Evolutionary conservation across 2,888 invertebrate genomes (phyloP), one percentile per base, ranked within the genome.

Genomic region (Hyles lineata): DNA sequence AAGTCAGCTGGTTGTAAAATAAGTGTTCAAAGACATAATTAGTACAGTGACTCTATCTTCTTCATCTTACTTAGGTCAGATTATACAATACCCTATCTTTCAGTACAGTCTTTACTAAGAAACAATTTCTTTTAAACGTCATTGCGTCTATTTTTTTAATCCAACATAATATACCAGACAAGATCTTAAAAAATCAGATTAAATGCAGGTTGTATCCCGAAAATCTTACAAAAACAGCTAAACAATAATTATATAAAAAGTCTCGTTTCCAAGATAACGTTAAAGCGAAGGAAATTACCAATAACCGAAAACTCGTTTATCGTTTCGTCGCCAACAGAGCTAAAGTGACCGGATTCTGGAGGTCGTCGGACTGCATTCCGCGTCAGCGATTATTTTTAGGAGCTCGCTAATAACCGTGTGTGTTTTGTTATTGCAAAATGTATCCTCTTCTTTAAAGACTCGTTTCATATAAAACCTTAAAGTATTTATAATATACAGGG

Each of bases 331-430:
- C 58, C 67, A 62, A 63, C 62, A 32, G 25, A 43, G 69, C 59
- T 71, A 82, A 80, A 79, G 79, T 77, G 77, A 75, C 81, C 86
- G 85, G 85, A 84, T 81, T 76, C 75, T 75, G 77, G 87, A 90
- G 90, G 91, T 85, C 88, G 86, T 75, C 79, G 29, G 78, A 79
- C 85, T 78, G 80, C 91, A 91, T 91, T 91, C 91, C 91, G 74
- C 78, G 72, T 75, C 79, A 79, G 74, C 80, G 84, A 84, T 84
- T 87, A 87, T 87, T 86, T 89, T 89, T 88, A 87, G 86, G 82
- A 74, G 78, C 84, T 85, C 83, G 84, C 85, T 84, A 85, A 87
- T 84, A 76, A 61, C 67, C 29, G 50, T 23, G 32, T 29, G 32
- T n/a, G 70, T 17, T 70, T 32, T n/a, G 70, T 17, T 70, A 21